A percentile compares a stretch with the other conserved stretches of the same genome.
phyloP scores from a whole-genome alignment of 2,113 vertebrate genomes.

The Brachionichthys hirsutus region DNA sequence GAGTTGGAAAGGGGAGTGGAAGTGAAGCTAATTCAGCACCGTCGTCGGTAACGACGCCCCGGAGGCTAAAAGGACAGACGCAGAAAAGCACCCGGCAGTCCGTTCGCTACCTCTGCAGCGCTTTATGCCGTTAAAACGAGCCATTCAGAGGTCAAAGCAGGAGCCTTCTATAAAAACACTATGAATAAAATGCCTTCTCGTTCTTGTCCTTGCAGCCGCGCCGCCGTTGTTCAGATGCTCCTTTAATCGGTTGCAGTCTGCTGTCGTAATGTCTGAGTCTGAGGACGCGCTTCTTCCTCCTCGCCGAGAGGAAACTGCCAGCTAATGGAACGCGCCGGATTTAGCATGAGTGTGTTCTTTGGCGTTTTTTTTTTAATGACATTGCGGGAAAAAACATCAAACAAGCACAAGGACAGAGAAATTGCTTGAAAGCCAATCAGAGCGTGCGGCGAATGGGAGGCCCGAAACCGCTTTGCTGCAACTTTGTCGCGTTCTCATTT shows the following conservation, averaged over 20 bases:
- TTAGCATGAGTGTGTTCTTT: conserved; percentile 9
- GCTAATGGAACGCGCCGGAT: conserved; percentile 31
- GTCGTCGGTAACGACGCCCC: conserved; percentile 29
- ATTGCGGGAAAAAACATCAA: conserved; percentile 42
- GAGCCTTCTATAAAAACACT: not conserved
- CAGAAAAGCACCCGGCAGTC: conserved; percentile 13
- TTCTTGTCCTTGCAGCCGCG: conserved; percentile 3
- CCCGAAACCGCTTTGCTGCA: conserved; percentile 24
- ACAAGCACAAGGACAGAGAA: conserved; percentile 57
- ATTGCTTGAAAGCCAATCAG: conserved; percentile 57
- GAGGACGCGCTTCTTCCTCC: conserved; percentile 23
- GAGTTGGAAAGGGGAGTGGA: conserved; percentile 13
- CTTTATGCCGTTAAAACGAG: conserved; percentile 11
- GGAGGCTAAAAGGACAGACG: conserved; percentile 15
- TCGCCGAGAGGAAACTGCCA: conserved; percentile 20
- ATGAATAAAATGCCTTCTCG: not conserved
- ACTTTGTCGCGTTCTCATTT: conserved; percentile 39
- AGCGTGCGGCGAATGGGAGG: conserved; percentile 14
- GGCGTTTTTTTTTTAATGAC: conserved; percentile 25
- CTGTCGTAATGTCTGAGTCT: not conserved
- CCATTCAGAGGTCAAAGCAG: not conserved
- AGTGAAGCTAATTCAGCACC: conserved; percentile 21
- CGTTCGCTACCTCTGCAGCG: conserved; percentile 24
- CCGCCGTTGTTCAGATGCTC: not conserved
- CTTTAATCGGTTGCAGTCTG: conserved; percentile 21